A percentile compares a stretch with the other conserved stretches of the same genome.
phyloP scores from a whole-genome alignment of 2,797 vertebrate species.

The Cetoscarus ocellatus region DNA sequence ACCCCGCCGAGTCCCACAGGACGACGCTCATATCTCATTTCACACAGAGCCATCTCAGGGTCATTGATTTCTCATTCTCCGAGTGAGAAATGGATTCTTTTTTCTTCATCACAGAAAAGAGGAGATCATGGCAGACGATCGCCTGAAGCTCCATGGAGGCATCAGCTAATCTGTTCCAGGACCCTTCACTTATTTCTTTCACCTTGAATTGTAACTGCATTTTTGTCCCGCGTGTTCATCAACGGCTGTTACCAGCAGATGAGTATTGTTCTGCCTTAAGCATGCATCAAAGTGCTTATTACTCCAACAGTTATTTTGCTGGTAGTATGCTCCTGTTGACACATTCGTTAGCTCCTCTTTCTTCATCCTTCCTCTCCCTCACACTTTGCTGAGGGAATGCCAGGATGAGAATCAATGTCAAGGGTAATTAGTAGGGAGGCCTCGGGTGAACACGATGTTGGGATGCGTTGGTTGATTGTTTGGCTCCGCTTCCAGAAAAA shows the following conservation, averaged over 20 bases:
- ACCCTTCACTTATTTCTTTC: constrained; percentile 42
- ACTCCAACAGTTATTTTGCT: constrained; percentile 20
- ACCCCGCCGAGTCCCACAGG: constrained; percentile 42
- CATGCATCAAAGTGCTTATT: constrained; percentile 58
- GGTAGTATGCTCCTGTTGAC: constrained; percentile 31
- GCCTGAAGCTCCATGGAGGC: constrained; percentile 43
- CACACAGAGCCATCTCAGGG: constrained; percentile 63
- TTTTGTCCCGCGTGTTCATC: constrained; percentile 21
- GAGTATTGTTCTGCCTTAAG: constrained; percentile 13
- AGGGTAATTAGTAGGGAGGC: constrained; percentile 50
- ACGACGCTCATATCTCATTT: constrained; percentile 72
- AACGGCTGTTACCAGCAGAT: constrained; percentile 11
- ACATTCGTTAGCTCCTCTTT: constrained; percentile 43
- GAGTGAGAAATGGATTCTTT: constrained; percentile 67
- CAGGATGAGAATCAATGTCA: constrained; percentile 40
- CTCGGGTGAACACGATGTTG: constrained; percentile 49
- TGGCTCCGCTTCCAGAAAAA: constrained; percentile 29
- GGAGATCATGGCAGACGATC: constrained; percentile 41
- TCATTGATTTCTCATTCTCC: constrained; percentile 70
- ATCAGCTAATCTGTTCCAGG: constrained; percentile 48
- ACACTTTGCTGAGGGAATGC: constrained; percentile 12
- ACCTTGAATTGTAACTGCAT: constrained; percentile 38
- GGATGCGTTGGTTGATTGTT: constrained; percentile 46
- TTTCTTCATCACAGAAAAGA: constrained; percentile 40
- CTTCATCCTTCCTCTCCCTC: constrained; percentile 34